Percentiles rank a stretch among this genome's conserved stretches.
These are phyloP conservation scores for Agrenia bidenticulata DNA, from an alignment of 2,888 invertebrate species.

Conservation along the genomic window DNA sequence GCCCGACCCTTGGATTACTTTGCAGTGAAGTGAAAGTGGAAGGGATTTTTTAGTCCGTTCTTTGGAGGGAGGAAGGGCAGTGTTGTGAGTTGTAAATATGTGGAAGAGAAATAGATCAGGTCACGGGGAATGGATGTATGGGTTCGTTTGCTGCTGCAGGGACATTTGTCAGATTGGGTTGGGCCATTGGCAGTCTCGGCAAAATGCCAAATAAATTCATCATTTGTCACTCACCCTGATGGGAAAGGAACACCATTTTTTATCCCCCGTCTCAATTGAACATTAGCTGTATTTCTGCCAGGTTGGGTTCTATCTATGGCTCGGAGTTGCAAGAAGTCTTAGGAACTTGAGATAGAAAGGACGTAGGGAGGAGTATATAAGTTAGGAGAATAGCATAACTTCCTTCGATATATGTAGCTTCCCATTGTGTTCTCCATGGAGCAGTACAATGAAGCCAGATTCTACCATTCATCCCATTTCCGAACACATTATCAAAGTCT, in stretches of 20 bases:
- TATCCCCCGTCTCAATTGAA: conserved; percentile 35
- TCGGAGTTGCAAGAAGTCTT: background rate
- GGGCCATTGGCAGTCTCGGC: conserved; percentile 26
- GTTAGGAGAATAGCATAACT: no score
- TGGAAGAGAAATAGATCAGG: background rate
- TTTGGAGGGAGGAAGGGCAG: background rate
- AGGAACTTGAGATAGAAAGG: no score
- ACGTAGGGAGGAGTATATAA: no score
- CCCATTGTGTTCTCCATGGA: no score
- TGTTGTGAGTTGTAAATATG: background rate
- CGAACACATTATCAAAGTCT: no score
- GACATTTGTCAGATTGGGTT: conserved; percentile 7
- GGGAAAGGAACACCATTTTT: conserved; percentile 28
- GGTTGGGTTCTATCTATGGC: conserved; percentile 16
- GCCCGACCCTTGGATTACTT: no score
- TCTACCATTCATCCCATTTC: no score
- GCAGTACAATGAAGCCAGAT: no score
- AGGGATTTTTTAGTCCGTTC: background rate
- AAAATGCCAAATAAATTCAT: conserved; percentile 45
- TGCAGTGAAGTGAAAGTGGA: background rate
- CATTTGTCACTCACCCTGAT: conserved; percentile 40
- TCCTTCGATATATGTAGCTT: no score
- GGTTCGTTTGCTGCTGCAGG: background rate
- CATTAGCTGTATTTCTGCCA: conserved; percentile 32
- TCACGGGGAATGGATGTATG: background rate